Percentiles rank a stretch among this genome's conserved stretches.
phyloP scores from a whole-genome alignment of 2,888 invertebrate genomes.

The Agonopterix alstromeriana region DNA sequence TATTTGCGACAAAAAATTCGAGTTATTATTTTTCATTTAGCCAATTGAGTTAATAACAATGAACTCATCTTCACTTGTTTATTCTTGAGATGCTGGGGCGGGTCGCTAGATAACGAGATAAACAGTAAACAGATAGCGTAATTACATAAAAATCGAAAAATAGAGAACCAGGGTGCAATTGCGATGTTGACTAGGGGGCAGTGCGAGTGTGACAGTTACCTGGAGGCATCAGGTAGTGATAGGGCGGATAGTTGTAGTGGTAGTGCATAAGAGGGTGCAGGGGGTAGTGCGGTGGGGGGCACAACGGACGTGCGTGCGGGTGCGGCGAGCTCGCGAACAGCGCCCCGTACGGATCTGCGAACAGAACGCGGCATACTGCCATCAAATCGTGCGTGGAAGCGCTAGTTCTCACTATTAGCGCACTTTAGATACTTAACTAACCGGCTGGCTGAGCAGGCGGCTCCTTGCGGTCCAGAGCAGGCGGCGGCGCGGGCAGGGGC shows the following conservation, averaged over 20 bases:
- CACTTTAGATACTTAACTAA: slow-evolving; percentile 74
- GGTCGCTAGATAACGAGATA: no score
- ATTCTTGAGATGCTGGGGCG: no score
- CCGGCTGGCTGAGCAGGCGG: slow-evolving; percentile 74
- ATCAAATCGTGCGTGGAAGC: slow-evolving; percentile 58
- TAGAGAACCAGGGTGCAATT: no score
- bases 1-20: no score
- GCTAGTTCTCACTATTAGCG: slow-evolving; percentile 67
- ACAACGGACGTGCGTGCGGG: slow-evolving; percentile 64
- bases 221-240: slow-evolving; percentile 68
- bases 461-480: slow-evolving; percentile 72
- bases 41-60: no score
- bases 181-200: background rate
- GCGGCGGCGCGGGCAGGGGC: slow-evolving; percentile 43
- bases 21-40: no score
- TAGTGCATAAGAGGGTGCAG: slow-evolving; percentile 70
- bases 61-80: no score
- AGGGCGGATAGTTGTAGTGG: slow-evolving; percentile 67
- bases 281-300: slow-evolving; percentile 70
- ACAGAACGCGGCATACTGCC: slow-evolving; percentile 46
- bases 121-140: no score
- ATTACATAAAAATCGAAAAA: no score
- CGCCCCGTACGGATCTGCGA: slow-evolving; percentile 68
- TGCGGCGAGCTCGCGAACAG: slow-evolving; percentile 56
- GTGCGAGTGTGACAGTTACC: slow-evolving; percentile 46